Evolutionary conservation across 2,888 invertebrate species (phyloP).

Genomic region (Amiota minor): DNA sequence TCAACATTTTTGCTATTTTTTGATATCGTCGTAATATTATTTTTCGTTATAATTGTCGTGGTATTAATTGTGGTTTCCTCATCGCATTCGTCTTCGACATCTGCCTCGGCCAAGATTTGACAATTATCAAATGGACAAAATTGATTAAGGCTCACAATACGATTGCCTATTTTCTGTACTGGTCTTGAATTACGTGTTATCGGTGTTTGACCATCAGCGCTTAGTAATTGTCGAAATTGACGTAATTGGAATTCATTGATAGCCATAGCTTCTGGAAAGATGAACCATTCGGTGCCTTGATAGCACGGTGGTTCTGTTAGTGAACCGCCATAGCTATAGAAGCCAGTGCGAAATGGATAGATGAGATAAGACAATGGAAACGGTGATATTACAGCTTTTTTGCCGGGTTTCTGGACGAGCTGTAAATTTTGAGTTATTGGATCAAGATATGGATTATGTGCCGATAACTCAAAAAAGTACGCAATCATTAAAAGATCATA

Average conservation of each 20-base stretch:
- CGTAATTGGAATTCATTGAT: conserved; percentile 75
- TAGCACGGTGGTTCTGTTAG: conserved; percentile 77
- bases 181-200: conserved; percentile 71
- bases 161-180: conserved; percentile 65
- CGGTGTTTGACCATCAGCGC: conserved; percentile 59
- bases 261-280: conserved; percentile 76
- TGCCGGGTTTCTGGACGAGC: conserved; percentile 73
- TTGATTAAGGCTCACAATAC: conserved; percentile 62
- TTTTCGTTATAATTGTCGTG: conserved; percentile 53
- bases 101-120: conserved; percentile 42
- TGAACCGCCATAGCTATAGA: conserved; percentile 77
- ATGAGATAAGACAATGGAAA: conserved; percentile 77
- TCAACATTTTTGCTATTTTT: conserved; percentile 22
- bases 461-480: conserved; percentile 75
- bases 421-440: conserved; percentile 75
- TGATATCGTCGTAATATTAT: conserved; percentile 45
- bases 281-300: conserved; percentile 78
- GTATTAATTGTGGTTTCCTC: conserved; percentile 57
- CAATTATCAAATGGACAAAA: conserved; percentile 61
- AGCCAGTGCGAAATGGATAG: conserved; percentile 75
- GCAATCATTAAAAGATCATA: conserved; percentile 74
- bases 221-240: conserved; percentile 68
- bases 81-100: conserved; percentile 55
- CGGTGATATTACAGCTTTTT: conserved; percentile 73
- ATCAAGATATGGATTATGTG: conserved; percentile 77